Conservation (phyloP, 1,140 invertebrate genomes). For the Drosophila grimshawi region DNA sequence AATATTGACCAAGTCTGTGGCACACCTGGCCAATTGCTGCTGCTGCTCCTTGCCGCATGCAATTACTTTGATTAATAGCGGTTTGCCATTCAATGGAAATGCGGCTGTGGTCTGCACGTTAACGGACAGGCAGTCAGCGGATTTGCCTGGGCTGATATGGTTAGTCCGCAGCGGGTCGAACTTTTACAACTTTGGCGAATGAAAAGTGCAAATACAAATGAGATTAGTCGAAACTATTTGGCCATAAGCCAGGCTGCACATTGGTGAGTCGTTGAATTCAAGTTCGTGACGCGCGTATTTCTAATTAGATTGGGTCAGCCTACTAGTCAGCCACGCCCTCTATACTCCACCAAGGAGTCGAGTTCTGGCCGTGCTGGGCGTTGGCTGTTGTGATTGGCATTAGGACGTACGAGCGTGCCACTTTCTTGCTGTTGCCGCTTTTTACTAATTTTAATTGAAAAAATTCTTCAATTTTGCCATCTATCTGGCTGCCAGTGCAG, state of each 20-base stretch:
- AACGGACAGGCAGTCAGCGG: not conserved
- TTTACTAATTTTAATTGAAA: slow-evolving; percentile 80
- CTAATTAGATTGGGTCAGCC: slow-evolving; percentile 71
- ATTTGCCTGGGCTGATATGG: not conserved
- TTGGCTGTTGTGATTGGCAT: slow-evolving; percentile 63
- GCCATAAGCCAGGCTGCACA: slow-evolving; percentile 30
- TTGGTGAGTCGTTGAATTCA: slow-evolving; percentile 50
- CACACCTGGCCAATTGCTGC: slow-evolving; percentile 29
- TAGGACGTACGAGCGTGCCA: slow-evolving; percentile 37
- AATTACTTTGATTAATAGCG: slow-evolving; percentile 80
- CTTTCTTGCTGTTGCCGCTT: slow-evolving; percentile 38
- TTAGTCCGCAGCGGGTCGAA: not conserved
- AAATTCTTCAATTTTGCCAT: slow-evolving; percentile 82
- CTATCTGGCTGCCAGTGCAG: slow-evolving; percentile 50
- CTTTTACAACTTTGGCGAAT: slow-evolving; percentile 54
- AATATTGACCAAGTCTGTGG: slow-evolving; percentile 13
- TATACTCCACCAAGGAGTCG: not conserved
- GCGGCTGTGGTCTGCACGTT: slow-evolving; percentile 29
- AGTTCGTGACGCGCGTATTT: slow-evolving; percentile 80
- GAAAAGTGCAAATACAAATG: slow-evolving; percentile 78
- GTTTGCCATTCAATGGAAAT: slow-evolving; percentile 58
- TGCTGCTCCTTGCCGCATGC: slow-evolving; percentile 51
- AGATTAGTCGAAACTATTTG: slow-evolving; percentile 80
- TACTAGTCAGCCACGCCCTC: slow-evolving; percentile 26
- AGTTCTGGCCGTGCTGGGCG: slow-evolving; percentile 15